A percentile compares a stretch with the other conserved stretches of the same genome.
These are phyloP conservation scores for Stenodera caucasica DNA, from an alignment of 2,888 invertebrate genomes.

Conservation along the genomic window DNA sequence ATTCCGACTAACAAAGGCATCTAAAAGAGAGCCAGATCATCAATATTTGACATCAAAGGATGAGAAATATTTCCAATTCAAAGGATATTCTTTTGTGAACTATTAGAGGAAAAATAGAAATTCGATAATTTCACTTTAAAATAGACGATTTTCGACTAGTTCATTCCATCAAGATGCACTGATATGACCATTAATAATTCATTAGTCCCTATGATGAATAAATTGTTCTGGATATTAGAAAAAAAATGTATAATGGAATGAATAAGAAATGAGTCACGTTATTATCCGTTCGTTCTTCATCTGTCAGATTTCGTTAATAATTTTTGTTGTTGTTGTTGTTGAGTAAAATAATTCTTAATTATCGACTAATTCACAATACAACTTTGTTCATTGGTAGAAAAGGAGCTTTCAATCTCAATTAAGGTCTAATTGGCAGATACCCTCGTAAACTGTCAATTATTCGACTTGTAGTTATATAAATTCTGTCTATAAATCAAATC, in stretches of 20 bases:
- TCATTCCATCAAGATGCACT: background rate
- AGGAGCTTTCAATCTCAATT: slow-evolving; percentile 23
- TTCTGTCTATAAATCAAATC: slow-evolving; percentile 20
- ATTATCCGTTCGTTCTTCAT: too few relatives aligned
- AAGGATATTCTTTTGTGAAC: slow-evolving; percentile 28
- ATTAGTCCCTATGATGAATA: background rate
- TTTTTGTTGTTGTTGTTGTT: too few relatives aligned
- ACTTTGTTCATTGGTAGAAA: background rate
- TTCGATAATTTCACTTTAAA: slow-evolving; percentile 26
- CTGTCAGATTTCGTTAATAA: too few relatives aligned
- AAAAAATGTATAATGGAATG: too few relatives aligned
- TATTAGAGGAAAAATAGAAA: slow-evolving; percentile 27
- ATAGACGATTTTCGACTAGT: slow-evolving; percentile 14
- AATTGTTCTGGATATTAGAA: background rate
- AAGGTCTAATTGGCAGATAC: slow-evolving; percentile 23
- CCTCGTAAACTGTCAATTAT: slow-evolving; percentile 24
- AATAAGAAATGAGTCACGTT: too few relatives aligned
- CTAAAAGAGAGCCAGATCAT: slow-evolving; percentile 31
- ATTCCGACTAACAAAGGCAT: slow-evolving; percentile 32
- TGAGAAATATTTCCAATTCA: slow-evolving; percentile 33
- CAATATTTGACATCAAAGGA: slow-evolving; percentile 35
- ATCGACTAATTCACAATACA: too few relatives aligned
- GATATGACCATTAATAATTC: background rate
- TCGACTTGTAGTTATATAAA: slow-evolving; percentile 18
- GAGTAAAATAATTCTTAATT: too few relatives aligned